Evolutionary conservation across 2,113 vertebrate species (phyloP).

Genomic region (Mionectes macconnelli): DNA sequence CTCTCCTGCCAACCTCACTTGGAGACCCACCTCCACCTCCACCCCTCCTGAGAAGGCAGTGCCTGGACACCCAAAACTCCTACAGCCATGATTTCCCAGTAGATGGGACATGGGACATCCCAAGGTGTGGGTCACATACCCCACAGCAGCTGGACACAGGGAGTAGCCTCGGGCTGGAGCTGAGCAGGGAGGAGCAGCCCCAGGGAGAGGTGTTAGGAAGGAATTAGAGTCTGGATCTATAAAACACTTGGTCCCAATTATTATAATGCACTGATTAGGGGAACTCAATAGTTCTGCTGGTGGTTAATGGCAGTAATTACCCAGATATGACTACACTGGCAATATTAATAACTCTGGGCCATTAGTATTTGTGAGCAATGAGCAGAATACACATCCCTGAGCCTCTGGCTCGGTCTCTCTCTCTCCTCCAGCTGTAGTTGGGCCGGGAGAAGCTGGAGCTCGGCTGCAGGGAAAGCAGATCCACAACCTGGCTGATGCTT

Average conservation of each 20-base stretch:
- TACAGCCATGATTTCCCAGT: fast-evolving
- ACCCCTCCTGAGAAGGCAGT: neutral
- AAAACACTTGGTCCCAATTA: conserved; percentile 70
- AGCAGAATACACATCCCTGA: conserved; percentile 32
- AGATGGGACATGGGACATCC: neutral
- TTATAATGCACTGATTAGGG: conserved; percentile 68
- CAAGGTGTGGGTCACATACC: neutral
- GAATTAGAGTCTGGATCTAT: conserved; percentile 63
- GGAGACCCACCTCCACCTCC: neutral
- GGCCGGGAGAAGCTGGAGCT: neutral
- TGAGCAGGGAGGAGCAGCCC: neutral
- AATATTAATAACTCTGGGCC: conserved; percentile 69
- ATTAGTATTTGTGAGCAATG: conserved; percentile 69
- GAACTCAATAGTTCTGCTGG: conserved; percentile 69
- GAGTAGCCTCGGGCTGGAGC: neutral
- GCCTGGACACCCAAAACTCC: neutral
- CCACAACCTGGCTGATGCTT: neutral
- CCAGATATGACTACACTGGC: conserved; percentile 61
- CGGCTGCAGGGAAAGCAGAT: neutral
- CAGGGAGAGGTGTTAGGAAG: conserved; percentile 11
- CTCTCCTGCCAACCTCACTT: neutral
- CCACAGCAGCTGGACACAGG: neutral
- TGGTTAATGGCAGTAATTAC: conserved; percentile 68
- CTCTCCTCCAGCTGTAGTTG: neutral
- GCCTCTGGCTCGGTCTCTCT: neutral